phyloP scores from a whole-genome alignment of 2,797 vertebrate genomes.

The Cirrhinus molitorella region DNA sequence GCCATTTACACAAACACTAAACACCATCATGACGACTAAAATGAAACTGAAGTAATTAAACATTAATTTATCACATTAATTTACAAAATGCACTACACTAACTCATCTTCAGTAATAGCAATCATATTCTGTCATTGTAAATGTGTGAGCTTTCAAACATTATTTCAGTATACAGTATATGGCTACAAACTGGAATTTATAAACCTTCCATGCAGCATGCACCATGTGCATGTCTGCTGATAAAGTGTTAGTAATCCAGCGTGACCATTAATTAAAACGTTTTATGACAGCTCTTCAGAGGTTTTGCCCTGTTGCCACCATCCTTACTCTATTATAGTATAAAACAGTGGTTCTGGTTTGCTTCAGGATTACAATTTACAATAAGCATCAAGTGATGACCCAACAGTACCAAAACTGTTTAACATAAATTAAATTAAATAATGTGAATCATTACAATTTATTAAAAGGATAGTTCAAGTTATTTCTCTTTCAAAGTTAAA shows the following conservation, averaged over 20 bases:
- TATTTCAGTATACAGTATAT: background rate
- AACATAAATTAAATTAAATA: background rate
- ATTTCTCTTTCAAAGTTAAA: too few relatives aligned
- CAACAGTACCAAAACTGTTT: background rate
- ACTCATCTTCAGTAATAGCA: background rate
- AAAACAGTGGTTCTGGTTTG: background rate
- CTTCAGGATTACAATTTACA: background rate
- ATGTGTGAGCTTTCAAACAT: background rate
- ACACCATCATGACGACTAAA: too few relatives aligned
- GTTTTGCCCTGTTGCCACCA: constrained; percentile 1
- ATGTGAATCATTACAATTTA: background rate
- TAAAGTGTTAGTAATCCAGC: constrained; percentile 22
- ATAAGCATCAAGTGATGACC: background rate
- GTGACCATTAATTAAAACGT: constrained; percentile 25
- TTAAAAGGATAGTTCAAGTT: too few relatives aligned
- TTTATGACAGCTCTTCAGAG: constrained; percentile 6
- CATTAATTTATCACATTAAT: too few relatives aligned
- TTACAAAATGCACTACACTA: background rate
- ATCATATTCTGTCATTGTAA: background rate
- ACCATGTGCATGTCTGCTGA: constrained; percentile 28
- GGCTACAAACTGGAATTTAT: background rate
- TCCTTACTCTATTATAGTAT: background rate
- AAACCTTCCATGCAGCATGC: background rate
- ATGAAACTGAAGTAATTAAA: too few relatives aligned
- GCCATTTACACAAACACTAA: too few relatives aligned